A percentile compares a stretch with the other conserved stretches of the same genome.
phyloP scores from a whole-genome alignment of 23 tunicate genomes.

The Trididemnum miniatum region DNA sequence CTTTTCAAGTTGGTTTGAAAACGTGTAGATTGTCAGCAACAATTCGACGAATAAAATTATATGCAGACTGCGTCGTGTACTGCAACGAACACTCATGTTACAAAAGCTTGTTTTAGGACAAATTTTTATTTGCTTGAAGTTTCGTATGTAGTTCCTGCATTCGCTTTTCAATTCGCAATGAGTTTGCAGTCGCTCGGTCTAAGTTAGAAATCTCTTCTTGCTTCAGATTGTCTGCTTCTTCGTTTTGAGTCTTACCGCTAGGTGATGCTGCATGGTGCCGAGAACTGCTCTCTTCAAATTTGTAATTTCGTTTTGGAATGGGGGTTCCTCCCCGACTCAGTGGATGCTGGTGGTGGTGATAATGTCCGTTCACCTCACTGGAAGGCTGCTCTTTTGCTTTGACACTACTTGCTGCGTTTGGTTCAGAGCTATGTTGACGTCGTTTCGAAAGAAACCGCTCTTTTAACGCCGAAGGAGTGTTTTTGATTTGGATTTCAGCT shows the following conservation, averaged over 20 bases:
- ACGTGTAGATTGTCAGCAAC: no score
- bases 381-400: not conserved
- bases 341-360: not conserved
- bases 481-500: conserved; percentile 48
- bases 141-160: conserved; percentile 41
- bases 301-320: conserved; percentile 41
- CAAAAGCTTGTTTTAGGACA: no score
- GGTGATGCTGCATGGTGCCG: conserved; percentile 14
- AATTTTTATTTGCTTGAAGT: conserved; percentile 1
- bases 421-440: conserved; percentile 12
- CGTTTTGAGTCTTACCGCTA: not conserved
- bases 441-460: conserved; percentile 63
- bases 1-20: no score
- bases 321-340: conserved; percentile 2
- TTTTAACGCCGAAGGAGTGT: conserved; percentile 77
- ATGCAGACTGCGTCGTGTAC: no score
- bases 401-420: not conserved
- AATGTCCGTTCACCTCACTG: not conserved
- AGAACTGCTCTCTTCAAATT: conserved; percentile 21
- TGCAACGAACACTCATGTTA: no score
- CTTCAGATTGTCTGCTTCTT: not conserved
- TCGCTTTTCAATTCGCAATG: conserved; percentile 42
- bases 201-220: not conserved
- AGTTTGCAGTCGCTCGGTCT: conserved; percentile 24
- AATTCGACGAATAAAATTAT: no score